Conservation (phyloP, 2,888 invertebrate species). For the Sinohyriopsis cumingii region DNA sequence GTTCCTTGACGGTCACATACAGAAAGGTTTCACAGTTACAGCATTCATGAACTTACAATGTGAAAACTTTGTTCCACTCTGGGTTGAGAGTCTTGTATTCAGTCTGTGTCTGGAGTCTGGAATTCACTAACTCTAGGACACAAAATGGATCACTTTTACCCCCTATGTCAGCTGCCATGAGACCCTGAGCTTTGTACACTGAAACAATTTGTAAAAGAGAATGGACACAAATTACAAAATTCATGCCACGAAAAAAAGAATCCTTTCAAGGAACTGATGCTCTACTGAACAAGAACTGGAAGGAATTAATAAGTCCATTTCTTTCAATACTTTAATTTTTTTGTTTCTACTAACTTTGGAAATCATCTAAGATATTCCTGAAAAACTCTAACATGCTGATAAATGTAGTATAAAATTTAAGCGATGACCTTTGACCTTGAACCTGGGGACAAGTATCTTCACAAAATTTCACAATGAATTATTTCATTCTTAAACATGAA, state of each 20-base stretch:
- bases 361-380: no score
- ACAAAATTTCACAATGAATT: no score
- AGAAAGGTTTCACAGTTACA: no score
- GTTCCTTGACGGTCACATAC: no score
- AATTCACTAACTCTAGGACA: slow-evolving; percentile 94
- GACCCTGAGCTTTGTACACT: slow-evolving; percentile 86
- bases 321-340: neutral
- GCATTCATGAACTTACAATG: slow-evolving; percentile 82
- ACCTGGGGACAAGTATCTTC: no score
- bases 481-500: no score
- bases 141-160: slow-evolving; percentile 99
- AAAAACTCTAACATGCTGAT: no score
- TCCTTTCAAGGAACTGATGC: neutral
- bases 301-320: neutral
- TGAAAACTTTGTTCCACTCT: slow-evolving; percentile 98
- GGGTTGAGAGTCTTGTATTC: slow-evolving; percentile 98
- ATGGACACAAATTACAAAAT: neutral
- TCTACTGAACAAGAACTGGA: neutral
- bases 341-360: neutral
- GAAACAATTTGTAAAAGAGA: slow-evolving; percentile 29
- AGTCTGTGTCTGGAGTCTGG: slow-evolving; percentile 96
- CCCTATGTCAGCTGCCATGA: slow-evolving; percentile 95
- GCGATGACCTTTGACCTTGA: no score
- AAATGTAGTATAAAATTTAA: no score
- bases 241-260: neutral